phyloP scores from a whole-genome alignment of 2,888 invertebrate genomes.

The Stenodema calcarata region DNA sequence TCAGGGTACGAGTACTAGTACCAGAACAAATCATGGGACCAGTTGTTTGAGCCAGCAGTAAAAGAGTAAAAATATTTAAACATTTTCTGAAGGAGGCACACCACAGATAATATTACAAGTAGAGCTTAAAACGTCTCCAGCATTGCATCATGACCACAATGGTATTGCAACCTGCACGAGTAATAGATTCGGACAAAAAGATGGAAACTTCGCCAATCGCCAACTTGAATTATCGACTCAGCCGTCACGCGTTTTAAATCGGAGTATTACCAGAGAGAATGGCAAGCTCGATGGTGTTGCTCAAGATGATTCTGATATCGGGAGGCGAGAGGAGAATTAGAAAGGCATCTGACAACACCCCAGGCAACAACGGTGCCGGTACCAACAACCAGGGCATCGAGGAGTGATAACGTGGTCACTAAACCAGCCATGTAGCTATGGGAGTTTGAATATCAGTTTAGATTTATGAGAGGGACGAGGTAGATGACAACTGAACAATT shows the following conservation, averaged over 20 bases:
- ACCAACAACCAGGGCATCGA: too few relatives aligned
- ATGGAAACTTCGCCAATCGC: neutral
- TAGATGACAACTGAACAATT: too few relatives aligned
- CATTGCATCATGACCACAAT: neutral
- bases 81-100: too few relatives aligned
- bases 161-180: neutral
- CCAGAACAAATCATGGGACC: too few relatives aligned
- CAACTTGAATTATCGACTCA: neutral
- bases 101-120: too few relatives aligned
- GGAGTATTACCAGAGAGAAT: neutral
- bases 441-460: too few relatives aligned
- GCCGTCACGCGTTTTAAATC: neutral
- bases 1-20: too few relatives aligned
- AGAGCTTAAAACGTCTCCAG: neutral
- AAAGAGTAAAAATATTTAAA: too few relatives aligned
- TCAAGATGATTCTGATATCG: neutral
- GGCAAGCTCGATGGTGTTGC: neutral
- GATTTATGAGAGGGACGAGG: too few relatives aligned
- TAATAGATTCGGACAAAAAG: neutral
- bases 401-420: too few relatives aligned
- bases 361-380: neutral
- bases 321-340: neutral
- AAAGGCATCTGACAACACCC: neutral
- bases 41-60: too few relatives aligned
- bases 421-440: too few relatives aligned